These are phyloP conservation scores for Himalopsyche kuldschensis DNA, from an alignment of 2,888 invertebrate genomes.

Conservation along the genomic window DNA sequence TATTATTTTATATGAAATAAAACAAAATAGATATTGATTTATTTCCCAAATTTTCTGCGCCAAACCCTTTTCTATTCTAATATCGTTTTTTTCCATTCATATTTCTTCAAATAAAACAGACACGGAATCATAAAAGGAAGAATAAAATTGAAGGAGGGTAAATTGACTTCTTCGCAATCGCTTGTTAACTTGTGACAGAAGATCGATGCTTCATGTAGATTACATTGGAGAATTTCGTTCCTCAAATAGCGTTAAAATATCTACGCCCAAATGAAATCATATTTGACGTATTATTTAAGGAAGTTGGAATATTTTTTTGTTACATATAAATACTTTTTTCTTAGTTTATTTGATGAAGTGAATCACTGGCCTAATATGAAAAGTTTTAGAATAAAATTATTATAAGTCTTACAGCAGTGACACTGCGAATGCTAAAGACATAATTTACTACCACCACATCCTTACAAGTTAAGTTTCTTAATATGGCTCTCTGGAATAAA, in stretches of 20 bases:
- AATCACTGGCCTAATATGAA: background rate
- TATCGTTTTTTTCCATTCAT: background rate
- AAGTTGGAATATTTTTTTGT: background rate
- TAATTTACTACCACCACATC: background rate
- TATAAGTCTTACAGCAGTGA: background rate
- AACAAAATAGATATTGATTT: background rate
- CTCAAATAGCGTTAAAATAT: background rate
- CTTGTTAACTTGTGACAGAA: background rate
- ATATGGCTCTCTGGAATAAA: background rate
- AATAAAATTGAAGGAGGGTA: background rate
- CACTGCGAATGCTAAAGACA: background rate
- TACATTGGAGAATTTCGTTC: background rate
- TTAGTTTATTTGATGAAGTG: background rate
- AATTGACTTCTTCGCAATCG: background rate
- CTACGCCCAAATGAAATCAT: background rate
- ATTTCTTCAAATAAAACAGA: background rate
- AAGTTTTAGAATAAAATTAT: background rate
- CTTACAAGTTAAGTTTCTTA: background rate
- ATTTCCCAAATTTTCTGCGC: background rate
- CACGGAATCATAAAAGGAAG: background rate
- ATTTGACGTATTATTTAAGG: background rate
- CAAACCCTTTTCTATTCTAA: background rate
- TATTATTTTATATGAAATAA: background rate
- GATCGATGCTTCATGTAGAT: background rate
- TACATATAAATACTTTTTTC: background rate